Percentiles rank a stretch among this genome's conserved stretches.
Conservation (phyloP, 2,797 vertebrate species). For the Eulemur rubriventer region DNA sequence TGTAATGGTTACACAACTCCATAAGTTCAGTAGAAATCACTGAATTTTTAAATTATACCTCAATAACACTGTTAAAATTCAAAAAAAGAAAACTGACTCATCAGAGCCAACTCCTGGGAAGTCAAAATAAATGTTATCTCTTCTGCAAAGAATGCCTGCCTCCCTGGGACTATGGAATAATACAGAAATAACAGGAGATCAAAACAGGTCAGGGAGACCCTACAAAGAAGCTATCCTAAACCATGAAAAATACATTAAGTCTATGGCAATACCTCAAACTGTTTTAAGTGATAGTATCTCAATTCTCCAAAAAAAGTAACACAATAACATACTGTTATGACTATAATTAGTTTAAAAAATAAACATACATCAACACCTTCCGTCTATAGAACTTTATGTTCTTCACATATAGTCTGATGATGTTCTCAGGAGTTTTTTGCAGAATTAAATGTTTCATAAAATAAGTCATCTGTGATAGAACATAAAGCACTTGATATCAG, state of each 20-base stretch:
- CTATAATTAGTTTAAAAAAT: constrained; percentile 1
- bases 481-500: constrained; percentile 6
- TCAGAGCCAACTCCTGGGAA: constrained; percentile 4
- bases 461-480: not conserved
- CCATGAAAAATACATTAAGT: constrained; percentile 81
- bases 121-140: constrained; percentile 16
- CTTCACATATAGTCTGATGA: not conserved
- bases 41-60: constrained; percentile 15
- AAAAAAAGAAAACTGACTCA: not conserved
- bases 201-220: constrained; percentile 65
- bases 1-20: not conserved
- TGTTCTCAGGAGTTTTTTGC: constrained; percentile 13
- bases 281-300: constrained; percentile 39
- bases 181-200: constrained; percentile 60
- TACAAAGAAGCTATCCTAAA: constrained; percentile 42
- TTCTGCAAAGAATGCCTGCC: constrained; percentile 4
- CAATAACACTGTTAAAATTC: constrained; percentile 4
- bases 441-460: constrained; percentile 38
- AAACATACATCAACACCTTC: constrained; percentile 29
- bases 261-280: constrained; percentile 40
- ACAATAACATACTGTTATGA: not conserved
- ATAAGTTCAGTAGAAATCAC: not conserved
- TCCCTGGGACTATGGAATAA: not conserved
- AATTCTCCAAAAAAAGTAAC: not conserved
- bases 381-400: constrained; percentile 3